Evolutionary conservation across 2,797 vertebrate genomes (phyloP), one percentile per base, ranked within the genome.

Genomic region (Avahi laniger): DNA sequence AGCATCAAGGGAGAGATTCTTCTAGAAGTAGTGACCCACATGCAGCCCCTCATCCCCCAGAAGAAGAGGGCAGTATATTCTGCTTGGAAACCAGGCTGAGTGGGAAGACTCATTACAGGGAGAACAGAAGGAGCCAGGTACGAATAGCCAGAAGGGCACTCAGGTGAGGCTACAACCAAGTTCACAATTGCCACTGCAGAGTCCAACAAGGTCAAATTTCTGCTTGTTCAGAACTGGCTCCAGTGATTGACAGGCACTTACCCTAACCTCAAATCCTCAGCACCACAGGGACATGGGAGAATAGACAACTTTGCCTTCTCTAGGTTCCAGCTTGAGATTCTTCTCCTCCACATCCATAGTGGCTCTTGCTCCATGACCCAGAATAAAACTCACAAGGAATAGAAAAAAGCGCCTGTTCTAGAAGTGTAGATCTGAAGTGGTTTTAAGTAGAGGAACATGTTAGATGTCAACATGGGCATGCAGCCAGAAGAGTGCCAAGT

Each of bases 11-110:
- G 35, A 43, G 28, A 83, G 35, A 35, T 54, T 35, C 5, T 33
- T 76, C 22, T 46, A 78, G 30, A 38, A 2, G 26, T 30, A 3
- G 26, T 78, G 33, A 57, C 8, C 33, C 6, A 41, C 43, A 41
- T 0, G 1, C 12, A 3, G 48, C 48, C 33, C 7, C 15, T 26
- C 8, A 1, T 10, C 33, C 24, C 22, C 6, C 59, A 67, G 38
- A 30, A 11, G 17, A 69, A 57, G 22, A 80, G 26, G 48, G 35
- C 0, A 22, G 38, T 22, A 24, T 78, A 4, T 67, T 30, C 6
- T 54, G 5, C 24, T 78, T 48, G 24, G 33, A 84, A 84, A 28
- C 48, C 38, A 54, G 57, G 26, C 84, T 84, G 65, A 20, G 15
- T 52, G 26, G 38, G 14, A 41, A 41, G 13, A 78, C 12, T 57